Evolutionary conservation across 2,888 invertebrate genomes (phyloP).

Genomic region (Panzeria rudis): DNA sequence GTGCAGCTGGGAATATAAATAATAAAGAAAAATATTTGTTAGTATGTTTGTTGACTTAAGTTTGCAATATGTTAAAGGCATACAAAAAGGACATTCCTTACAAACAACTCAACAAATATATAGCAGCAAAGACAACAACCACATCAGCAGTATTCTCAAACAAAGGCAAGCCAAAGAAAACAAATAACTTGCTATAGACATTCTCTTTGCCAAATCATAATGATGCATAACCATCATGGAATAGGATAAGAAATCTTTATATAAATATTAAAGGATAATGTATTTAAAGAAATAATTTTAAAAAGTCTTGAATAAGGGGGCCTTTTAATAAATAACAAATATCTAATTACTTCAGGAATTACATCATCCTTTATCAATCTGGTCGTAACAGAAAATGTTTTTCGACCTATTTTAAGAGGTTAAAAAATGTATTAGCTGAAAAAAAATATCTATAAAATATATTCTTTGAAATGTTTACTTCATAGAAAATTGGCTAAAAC

Average conservation of each 20-base stretch:
- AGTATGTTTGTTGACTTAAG: conserved; percentile 46
- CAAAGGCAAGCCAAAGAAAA: conserved; percentile 59
- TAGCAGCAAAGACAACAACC: conserved; percentile 31
- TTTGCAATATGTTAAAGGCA: conserved; percentile 38
- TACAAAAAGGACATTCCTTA: conserved; percentile 63
- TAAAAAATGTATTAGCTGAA: too few species aligned
- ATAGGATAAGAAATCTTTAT: conserved; percentile 56
- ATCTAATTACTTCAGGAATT: too few species aligned
- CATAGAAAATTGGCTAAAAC: too few species aligned
- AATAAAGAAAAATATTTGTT: conserved; percentile 49
- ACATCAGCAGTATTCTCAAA: conserved; percentile 25
- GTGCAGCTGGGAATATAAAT: conserved; percentile 73
- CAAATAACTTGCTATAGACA: conserved; percentile 66
- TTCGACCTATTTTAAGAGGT: too few species aligned
- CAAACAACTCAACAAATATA: conserved; percentile 16
- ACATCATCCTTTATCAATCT: too few species aligned
- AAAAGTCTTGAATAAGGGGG: background rate
- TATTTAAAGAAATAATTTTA: background rate
- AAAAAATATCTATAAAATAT: too few species aligned
- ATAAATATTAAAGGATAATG: conserved; percentile 23
- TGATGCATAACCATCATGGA: conserved; percentile 68
- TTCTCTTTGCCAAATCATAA: conserved; percentile 72
- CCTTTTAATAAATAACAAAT: conserved; percentile 8
- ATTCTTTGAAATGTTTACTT: too few species aligned
- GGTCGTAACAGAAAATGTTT: too few species aligned